phyloP scores from a whole-genome alignment of 2,888 invertebrate species.

The Leptinotarsa rubiginosa region DNA sequence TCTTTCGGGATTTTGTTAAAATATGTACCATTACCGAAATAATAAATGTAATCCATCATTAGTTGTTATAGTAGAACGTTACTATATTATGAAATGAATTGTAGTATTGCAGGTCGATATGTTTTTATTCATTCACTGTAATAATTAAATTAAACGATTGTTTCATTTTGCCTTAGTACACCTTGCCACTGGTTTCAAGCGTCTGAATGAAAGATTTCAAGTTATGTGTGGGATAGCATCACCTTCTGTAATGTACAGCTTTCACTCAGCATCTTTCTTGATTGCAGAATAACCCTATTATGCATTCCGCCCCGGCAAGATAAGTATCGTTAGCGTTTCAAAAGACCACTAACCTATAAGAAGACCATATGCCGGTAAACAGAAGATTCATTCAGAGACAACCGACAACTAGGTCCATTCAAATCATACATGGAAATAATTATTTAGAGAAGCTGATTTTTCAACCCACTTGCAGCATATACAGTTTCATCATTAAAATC shows the following conservation, averaged over 20 bases:
- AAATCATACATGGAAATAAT: slow-evolving; percentile 21
- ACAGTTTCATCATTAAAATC: slow-evolving; percentile 25
- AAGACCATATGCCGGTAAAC: slow-evolving; percentile 13
- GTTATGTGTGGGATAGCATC: background rate
- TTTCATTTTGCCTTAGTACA: no score
- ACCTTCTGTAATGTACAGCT: background rate
- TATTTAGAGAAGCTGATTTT: slow-evolving; percentile 16
- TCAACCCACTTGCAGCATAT: slow-evolving; percentile 22
- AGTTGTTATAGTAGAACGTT: no score
- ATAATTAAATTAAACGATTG: no score
- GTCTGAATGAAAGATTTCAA: background rate
- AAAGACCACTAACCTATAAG: slow-evolving; percentile 15
- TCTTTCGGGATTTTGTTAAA: no score
- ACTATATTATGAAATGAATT: no score
- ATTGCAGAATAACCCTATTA: slow-evolving; percentile 15
- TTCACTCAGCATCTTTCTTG: slow-evolving; percentile 11
- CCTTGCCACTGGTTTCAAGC: background rate
- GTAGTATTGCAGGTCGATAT: no score
- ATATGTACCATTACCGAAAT: no score
- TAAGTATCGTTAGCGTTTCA: slow-evolving; percentile 2
- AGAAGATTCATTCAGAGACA: slow-evolving; percentile 19
- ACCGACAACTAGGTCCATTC: slow-evolving; percentile 14
- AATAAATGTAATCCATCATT: no score
- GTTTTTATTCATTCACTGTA: no score
- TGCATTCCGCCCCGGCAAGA: slow-evolving; percentile 13